Evolutionary conservation across 2,888 invertebrate species (phyloP).

Genomic region (Furcula furcula): DNA sequence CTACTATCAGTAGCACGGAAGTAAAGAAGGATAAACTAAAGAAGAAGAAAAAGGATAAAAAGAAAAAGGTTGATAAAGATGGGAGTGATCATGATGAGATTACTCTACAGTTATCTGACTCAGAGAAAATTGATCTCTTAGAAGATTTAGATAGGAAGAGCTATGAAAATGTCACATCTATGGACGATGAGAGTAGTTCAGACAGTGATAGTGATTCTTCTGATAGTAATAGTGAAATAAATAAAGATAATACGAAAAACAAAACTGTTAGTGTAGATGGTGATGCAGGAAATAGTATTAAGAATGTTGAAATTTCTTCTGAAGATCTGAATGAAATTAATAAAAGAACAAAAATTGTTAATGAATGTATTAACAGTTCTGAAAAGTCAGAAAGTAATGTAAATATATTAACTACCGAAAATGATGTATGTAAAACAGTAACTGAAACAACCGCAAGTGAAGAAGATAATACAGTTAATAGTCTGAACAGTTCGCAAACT

Average conservation of each 20-base stretch:
- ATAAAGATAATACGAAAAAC: conserved; percentile 1
- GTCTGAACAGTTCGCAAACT: no score
- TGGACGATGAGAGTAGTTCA: conserved; percentile 40
- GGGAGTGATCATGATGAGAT: conserved; percentile 73
- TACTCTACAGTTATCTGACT: conserved; percentile 69
- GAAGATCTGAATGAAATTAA: no score
- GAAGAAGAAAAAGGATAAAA: conserved; percentile 47
- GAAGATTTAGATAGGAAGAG: conserved; percentile 65
- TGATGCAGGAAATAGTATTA: neutral
- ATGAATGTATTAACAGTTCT: no score
- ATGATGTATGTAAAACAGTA: no score
- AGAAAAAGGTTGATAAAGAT: conserved; percentile 44
- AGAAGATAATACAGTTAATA: no score
- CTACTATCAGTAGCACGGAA: conserved; percentile 19
- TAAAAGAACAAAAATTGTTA: no score
- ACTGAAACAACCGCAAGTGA: no score
- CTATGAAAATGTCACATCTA: conserved; percentile 47
- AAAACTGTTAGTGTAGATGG: neutral
- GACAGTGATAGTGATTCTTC: conserved; percentile 38
- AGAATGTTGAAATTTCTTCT: no score
- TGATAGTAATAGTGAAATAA: conserved; percentile 7
- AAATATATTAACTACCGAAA: no score
- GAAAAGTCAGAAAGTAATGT: no score
- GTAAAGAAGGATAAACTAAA: conserved; percentile 60
- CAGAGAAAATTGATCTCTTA: conserved; percentile 73